Evolutionary conservation across 2,797 vertebrate genomes (phyloP).

Genomic region (Hylomyscus alleni): DNA sequence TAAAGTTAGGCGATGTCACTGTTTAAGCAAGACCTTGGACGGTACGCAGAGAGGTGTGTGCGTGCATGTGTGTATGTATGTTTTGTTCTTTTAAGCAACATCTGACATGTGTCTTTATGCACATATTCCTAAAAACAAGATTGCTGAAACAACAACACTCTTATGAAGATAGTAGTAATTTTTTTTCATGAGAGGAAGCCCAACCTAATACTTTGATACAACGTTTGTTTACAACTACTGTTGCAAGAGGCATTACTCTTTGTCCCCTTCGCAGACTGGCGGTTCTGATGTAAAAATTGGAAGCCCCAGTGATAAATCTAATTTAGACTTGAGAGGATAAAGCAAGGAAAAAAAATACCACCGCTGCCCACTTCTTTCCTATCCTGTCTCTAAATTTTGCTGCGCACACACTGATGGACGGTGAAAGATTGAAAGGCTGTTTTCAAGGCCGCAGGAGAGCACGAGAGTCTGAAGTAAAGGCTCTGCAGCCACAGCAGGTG

Average conservation of each 20-base stretch:
- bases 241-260: background rate
- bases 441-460: background rate
- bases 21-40: slow-evolving; percentile 13
- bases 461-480: background rate
- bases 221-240: background rate
- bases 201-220: background rate
- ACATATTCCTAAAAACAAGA: background rate
- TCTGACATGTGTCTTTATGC: background rate
- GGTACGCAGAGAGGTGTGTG: background rate
- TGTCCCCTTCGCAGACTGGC: slow-evolving; percentile 35
- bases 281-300: slow-evolving; percentile 52
- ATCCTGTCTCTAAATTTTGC: background rate
- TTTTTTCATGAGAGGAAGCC: slow-evolving; percentile 54
- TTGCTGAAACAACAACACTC: slow-evolving; percentile 17
- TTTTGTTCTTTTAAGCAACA: background rate
- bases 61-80: background rate
- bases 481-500: background rate
- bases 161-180: background rate
- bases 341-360: background rate
- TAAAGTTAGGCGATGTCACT: background rate
- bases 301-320: background rate
- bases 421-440: background rate
- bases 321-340: slow-evolving; percentile 36
- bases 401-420: background rate
- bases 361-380: background rate